Evolutionary conservation across 2,888 invertebrate genomes (phyloP), one percentile per base, ranked within the genome.

Genomic region (Drosophila austrosaltans): DNA sequence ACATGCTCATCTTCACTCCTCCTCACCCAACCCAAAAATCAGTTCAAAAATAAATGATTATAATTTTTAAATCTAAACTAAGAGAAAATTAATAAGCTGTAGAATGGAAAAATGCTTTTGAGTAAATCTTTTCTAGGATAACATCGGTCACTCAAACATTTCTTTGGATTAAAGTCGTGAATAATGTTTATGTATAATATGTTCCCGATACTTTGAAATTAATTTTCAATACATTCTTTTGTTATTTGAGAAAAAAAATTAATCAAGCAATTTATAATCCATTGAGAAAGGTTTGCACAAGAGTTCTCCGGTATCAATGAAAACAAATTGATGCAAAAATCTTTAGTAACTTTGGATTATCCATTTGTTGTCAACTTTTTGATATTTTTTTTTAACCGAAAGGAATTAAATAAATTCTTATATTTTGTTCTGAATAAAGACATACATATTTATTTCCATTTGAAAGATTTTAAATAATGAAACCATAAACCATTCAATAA

Each of bases 361-460:
- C 10, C 36, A 36, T 36, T 36, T 36, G 2, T 36, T 36, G 10
- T 48, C 5, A 30, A 30, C 10, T 48, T 48, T 2, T 48, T 48
- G 1, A 3, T 48, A 10, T 48, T 10, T 22, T 12, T 48, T 48
- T 22, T 12, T 0, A 25, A 48, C 10, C 22, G 48, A 48, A 25
- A 48, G 25, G 48, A 48, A 48, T 48, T 48, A 48, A 48, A 48
- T 48, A 25, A 48, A 22, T 25, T 48, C 25, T 10, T 4, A 25
- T 25, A 48, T 22, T 48, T 8, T 8, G 8, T 22, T 8, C 44
- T 36, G 22, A 7, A n/a, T 40, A 40, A 22, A 10, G 12, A 36
- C 4, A 36, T 36, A 8, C 8, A 36, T 56, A 60, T 72, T 72
- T 61, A 65, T 58, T 48, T 48, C 48, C 48, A 16, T 48, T 59